Evolutionary conservation across 2,113 vertebrate genomes (phyloP).

Genomic region (Notothenia rossii): DNA sequence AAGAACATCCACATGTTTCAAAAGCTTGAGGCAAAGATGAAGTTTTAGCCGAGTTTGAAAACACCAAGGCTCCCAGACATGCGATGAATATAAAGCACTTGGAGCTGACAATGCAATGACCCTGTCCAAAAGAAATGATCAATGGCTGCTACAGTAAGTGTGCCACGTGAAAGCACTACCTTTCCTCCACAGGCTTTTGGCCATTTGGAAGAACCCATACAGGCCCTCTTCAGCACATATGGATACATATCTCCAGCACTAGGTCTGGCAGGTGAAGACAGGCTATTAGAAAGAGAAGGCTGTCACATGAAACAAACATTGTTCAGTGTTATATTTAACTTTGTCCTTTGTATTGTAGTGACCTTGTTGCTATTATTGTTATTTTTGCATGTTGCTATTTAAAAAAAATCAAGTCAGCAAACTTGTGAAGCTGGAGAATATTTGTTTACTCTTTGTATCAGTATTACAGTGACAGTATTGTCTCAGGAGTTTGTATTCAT

Average conservation of each 20-base stretch:
- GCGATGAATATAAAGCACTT: conserved; percentile 47
- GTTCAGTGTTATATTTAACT: conserved; percentile 69
- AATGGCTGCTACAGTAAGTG: conserved; percentile 22
- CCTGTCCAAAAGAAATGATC: conserved; percentile 34
- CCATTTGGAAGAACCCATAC: conserved; percentile 39
- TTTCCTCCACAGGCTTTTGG: conserved; percentile 19
- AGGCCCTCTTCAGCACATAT: conserved; percentile 58
- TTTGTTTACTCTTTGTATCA: conserved; percentile 74
- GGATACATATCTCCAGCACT: conserved; percentile 65
- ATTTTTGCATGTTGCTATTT: conserved; percentile 76
- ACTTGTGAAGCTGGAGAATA: conserved; percentile 57
- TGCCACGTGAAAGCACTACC: conserved; percentile 51
- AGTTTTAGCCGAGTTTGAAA: conserved; percentile 11
- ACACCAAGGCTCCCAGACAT: conserved; percentile 18
- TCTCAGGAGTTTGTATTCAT: conserved; percentile 79
- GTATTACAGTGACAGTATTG: conserved; percentile 80
- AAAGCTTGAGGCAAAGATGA: conserved; percentile 21
- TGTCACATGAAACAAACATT: conserved; percentile 51
- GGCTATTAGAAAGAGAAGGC: conserved; percentile 19
- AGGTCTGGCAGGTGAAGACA: conserved; percentile 16
- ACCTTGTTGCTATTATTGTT: conserved; percentile 72
- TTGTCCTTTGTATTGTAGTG: conserved; percentile 66
- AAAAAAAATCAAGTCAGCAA: conserved; percentile 26
- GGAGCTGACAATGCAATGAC: conserved; percentile 45
- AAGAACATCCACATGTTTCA: conserved; percentile 32